A percentile compares a stretch with the other conserved stretches of the same genome.
phyloP scores from a whole-genome alignment of 2,113 vertebrate species.

The Noturus placidus region DNA sequence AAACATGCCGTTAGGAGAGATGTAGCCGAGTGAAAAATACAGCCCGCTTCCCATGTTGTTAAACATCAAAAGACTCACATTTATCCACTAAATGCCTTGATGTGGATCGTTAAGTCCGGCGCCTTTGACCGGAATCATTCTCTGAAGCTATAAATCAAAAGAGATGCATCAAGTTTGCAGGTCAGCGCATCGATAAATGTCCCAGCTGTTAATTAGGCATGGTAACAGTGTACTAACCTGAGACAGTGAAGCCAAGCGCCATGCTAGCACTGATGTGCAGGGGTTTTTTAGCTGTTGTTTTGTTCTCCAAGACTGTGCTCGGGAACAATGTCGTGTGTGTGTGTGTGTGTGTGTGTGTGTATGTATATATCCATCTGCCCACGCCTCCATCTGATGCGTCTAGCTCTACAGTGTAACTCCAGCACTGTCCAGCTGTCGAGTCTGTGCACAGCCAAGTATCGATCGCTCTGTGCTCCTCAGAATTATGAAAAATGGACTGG shows the following conservation, averaged over 20 bases:
- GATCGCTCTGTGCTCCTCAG: slow-evolving; percentile 56
- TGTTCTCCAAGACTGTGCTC: background rate
- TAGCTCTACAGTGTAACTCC: slow-evolving; percentile 10
- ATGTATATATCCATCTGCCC: background rate
- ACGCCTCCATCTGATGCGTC: slow-evolving; percentile 11
- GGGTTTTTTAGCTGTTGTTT: background rate
- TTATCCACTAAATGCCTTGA: slow-evolving; percentile 28
- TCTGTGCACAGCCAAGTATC: slow-evolving; percentile 47
- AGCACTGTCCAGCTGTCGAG: slow-evolving; percentile 21
- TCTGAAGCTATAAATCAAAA: slow-evolving; percentile 26
- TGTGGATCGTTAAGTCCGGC: background rate
- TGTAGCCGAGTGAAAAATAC: slow-evolving; percentile 41
- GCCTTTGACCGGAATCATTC: background rate
- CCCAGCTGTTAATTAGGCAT: slow-evolving; percentile 37
- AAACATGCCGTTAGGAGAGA: slow-evolving; percentile 38
- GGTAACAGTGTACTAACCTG: background rate
- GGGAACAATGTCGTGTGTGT: background rate
- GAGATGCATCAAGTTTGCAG: slow-evolving; percentile 7
- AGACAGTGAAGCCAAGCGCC: slow-evolving; percentile 4
- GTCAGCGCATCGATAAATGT: slow-evolving; percentile 13
- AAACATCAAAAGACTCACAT: slow-evolving; percentile 40
- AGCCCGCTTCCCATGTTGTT: slow-evolving; percentile 34
- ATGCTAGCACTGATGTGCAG: slow-evolving; percentile 18
- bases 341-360: background rate
- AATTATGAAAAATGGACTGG: slow-evolving; percentile 62